Conservation (phyloP, 2,797 vertebrate species). For the Silurus lanzhouensis region DNA sequence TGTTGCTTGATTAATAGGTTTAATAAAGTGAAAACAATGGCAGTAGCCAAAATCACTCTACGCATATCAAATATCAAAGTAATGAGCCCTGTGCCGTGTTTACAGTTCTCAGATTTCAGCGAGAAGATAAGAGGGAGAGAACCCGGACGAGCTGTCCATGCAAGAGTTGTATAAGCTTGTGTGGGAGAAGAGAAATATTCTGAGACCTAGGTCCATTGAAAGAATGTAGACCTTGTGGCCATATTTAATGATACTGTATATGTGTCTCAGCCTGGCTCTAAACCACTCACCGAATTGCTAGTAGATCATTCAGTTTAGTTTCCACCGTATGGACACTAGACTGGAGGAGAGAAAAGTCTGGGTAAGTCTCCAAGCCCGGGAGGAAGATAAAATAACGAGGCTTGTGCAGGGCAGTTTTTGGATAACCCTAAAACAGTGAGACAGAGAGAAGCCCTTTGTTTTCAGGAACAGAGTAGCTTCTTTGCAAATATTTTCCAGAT, state of each 20-base stretch:
- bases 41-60: background rate
- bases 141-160: background rate
- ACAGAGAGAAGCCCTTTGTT: constrained; percentile 40
- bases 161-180: constrained; percentile 1
- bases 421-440: constrained; percentile 25
- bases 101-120: constrained; percentile 28
- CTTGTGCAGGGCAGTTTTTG: constrained; percentile 75
- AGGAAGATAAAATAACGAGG: constrained; percentile 67
- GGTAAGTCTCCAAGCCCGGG: constrained; percentile 58
- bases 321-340: constrained; percentile 10
- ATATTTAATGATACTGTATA: constrained; percentile 47
- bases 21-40: constrained; percentile 14
- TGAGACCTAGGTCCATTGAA: constrained; percentile 34
- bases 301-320: constrained; percentile 50
- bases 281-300: constrained; percentile 39
- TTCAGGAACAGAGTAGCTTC: constrained; percentile 23
- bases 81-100: constrained; percentile 20
- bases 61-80: constrained; percentile 24
- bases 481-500: constrained; percentile 60
- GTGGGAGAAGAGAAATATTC: constrained; percentile 30
- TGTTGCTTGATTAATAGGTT: background rate
- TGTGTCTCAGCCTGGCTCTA: constrained; percentile 33
- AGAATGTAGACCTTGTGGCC: constrained; percentile 44
- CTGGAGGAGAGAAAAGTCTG: constrained; percentile 22
- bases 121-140: background rate